phyloP scores from a whole-genome alignment of 1,140 invertebrate genomes.

The Zelostemma sp. region DNA sequence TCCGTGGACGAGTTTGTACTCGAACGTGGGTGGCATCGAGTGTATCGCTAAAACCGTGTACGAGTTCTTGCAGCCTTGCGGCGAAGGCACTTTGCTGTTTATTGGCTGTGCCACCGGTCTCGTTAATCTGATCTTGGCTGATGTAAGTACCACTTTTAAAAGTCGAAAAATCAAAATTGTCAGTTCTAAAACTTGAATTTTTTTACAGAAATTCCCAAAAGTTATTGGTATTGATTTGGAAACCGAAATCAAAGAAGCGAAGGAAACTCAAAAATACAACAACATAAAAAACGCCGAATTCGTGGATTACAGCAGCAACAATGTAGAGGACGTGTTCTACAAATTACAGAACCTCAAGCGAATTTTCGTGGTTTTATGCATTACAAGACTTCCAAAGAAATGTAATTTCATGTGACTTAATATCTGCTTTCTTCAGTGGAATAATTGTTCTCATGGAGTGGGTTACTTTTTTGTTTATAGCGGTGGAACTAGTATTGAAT shows the following conservation, averaged over 20 bases:
- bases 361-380: conserved; percentile 14
- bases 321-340: conserved; percentile 6
- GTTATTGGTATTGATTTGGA: conserved; percentile 14
- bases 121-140: conserved; percentile 17
- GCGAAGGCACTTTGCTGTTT: conserved; percentile 18
- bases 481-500: background rate
- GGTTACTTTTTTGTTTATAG: conserved; percentile 2
- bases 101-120: conserved; percentile 29
- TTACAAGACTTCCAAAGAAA: background rate
- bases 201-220: conserved; percentile 10
- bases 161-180: background rate
- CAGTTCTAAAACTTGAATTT: conserved; percentile 5
- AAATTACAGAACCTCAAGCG: conserved; percentile 6
- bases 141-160: conserved; percentile 13
- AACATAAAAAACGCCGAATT: conserved; percentile 23
- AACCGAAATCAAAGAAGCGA: conserved; percentile 6
- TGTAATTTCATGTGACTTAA: too few species aligned
- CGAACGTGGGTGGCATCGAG: conserved; percentile 26
- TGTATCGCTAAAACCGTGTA: conserved; percentile 14
- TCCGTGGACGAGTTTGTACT: conserved; percentile 21
- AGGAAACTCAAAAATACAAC: conserved; percentile 1
- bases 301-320: background rate
- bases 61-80: conserved; percentile 17
- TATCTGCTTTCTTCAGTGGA: too few species aligned
- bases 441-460: too few species aligned